Percentiles rank a stretch among this genome's conserved stretches.
Conservation (phyloP, 2,797 vertebrate genomes). For the Anguilla pacifica region DNA sequence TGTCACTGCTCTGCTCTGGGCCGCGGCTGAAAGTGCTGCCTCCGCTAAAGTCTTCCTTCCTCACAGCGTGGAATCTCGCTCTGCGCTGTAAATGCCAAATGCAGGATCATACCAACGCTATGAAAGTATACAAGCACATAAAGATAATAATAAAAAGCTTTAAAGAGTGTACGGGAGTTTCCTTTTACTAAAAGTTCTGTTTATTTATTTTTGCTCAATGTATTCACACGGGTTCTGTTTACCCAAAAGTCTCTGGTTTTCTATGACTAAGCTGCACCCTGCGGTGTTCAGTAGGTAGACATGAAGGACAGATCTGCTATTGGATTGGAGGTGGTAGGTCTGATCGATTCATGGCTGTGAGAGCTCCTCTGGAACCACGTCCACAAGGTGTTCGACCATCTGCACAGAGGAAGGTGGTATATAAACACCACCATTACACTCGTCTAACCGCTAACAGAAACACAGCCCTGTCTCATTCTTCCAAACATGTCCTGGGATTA, state of each 20-base stretch:
- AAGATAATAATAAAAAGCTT: neutral
- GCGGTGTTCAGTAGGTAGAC: neutral
- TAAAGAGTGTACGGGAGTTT: neutral
- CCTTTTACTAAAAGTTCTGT: neutral
- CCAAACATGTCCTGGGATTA: neutral
- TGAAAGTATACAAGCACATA: neutral
- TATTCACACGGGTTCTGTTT: neutral
- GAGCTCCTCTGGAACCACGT: neutral
- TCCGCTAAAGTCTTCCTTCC: constrained; percentile 18
- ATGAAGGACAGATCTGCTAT: neutral
- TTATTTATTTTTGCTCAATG: neutral
- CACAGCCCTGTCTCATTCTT: constrained; percentile 1
- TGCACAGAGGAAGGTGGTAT: neutral
- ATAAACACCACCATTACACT: neutral
- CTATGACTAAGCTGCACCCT: neutral
- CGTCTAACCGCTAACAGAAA: neutral
- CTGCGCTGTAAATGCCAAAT: neutral
- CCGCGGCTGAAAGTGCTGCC: constrained; percentile 2
- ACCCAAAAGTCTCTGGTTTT: neutral
- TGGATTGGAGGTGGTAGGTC: neutral
- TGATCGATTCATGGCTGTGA: neutral
- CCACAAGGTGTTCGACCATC: neutral
- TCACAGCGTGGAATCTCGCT: neutral
- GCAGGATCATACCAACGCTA: too few species aligned
- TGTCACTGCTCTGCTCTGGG: neutral